Base-by-base conservation (phyloP, 35 echinoderm and acorn worm species). In the Holothuria glaberrima region DNA sequence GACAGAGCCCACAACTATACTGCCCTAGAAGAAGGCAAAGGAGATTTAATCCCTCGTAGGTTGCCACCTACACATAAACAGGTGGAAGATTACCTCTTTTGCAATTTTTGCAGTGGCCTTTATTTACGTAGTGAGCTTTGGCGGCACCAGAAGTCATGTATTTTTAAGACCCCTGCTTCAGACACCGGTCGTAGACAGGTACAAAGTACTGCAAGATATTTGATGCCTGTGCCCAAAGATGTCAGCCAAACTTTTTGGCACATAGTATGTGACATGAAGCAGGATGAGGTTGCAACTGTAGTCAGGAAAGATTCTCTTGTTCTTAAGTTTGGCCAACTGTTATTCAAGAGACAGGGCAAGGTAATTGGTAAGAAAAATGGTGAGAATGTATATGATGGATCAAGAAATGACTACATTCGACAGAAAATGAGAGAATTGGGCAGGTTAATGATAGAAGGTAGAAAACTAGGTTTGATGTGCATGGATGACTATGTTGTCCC, bases 381-480 rank as follows among this genome's bases (percentile, higher is more conserved):
- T 19, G 36, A 67, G 10, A 66, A 66, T 17, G 33, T 64, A 10
- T 86, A 66, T 36, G 83, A 86, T 66, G 83, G 18, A 20, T 67
- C 60, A 33, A 86, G 25, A 25, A 30, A 22, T 41, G 83, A 86
- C 60, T 66, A 86, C 32, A 67, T 86, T 16, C 9, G 83, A 26
- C 83, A 86, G 66, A 86, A 41, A n/a, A 86, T 86, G 83, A 22
- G 83, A 30, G 83, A 86, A 34, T 4, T 46, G n/a, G 83, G 83
- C 13, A 33, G 83, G 19, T 45, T 86, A 21, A 16, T 75, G 71
- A 36, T 35, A 12, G 71, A 45, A 29, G 34, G 20, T 7, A 75
- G 30, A 31, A 22, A 75, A 28, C 76, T 52, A 22, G 35, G 35
- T 29, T 52, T 50, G 44, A 80, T 52, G 17, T 45, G 33, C 76